phyloP scores from a whole-genome alignment of 2,888 invertebrate genomes.

The Chrysolina americana region DNA sequence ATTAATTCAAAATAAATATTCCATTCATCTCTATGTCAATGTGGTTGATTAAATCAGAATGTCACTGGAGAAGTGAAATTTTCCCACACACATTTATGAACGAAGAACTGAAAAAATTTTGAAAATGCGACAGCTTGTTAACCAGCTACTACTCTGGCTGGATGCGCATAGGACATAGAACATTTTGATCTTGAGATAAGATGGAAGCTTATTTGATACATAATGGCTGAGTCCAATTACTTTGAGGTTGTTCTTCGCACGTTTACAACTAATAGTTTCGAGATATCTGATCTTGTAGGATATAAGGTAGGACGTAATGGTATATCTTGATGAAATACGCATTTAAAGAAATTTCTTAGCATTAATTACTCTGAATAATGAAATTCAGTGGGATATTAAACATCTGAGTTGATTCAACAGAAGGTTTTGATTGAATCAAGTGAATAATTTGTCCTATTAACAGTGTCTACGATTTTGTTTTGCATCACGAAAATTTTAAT shows the following conservation, averaged over 20 bases:
- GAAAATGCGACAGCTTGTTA: conserved; percentile 9
- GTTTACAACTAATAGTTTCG: conserved; percentile 17
- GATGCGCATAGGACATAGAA: conserved; percentile 2
- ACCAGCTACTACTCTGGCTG: conserved; percentile 9
- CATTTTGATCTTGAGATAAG: conserved; percentile 22
- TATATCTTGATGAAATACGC: neutral
- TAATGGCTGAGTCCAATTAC: conserved; percentile 24
- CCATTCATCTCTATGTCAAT: neutral
- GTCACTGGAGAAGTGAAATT: neutral
- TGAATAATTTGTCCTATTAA: no score
- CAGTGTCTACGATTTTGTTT: no score
- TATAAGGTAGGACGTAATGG: neutral
- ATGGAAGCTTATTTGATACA: conserved; percentile 8
- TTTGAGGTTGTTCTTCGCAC: conserved; percentile 27
- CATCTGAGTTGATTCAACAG: no score
- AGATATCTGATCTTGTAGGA: conserved; percentile 9
- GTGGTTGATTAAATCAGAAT: neutral
- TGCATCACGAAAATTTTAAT: no score
- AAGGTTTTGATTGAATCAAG: no score
- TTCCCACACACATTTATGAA: neutral
- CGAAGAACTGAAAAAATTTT: neutral
- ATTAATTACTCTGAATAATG: neutral
- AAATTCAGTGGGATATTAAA: no score
- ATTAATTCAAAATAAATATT: neutral
- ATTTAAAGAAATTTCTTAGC: neutral